A percentile compares a stretch with the other conserved stretches of the same genome.
Conservation (phyloP, 2,888 invertebrate species). For the Halictus quadricinctus region DNA sequence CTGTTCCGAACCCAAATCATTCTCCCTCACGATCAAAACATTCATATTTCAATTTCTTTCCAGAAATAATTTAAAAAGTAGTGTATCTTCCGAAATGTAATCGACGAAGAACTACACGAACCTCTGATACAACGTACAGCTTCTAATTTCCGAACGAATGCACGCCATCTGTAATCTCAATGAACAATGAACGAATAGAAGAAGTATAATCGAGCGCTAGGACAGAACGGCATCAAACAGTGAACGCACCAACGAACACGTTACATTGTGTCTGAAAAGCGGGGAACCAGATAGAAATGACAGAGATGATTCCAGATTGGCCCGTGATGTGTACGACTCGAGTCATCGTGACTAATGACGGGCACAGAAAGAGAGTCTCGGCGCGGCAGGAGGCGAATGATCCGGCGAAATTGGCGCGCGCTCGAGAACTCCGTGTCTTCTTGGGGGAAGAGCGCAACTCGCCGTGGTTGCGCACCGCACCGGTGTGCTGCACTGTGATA, state of each 20-base stretch:
- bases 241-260: neutral
- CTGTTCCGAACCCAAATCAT: neutral
- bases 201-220: neutral
- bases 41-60: no score
- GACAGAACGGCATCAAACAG: neutral
- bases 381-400: constrained; percentile 2
- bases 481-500: neutral
- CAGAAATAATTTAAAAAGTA: no score
- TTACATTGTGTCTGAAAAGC: neutral
- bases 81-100: neutral
- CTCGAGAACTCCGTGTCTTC: neutral
- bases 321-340: neutral
- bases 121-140: neutral
- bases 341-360: constrained; percentile 7
- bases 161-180: neutral
- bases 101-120: neutral
- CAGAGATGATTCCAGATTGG: neutral
- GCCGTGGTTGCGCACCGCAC: neutral
- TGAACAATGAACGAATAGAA: neutral
- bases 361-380: neutral
- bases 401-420: neutral
- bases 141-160: neutral
- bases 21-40: neutral
- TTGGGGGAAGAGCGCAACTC: neutral
- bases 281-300: neutral